These are phyloP conservation scores for Arbacia lixula DNA, from an alignment of 53 echinoderm and acorn worm species.

Conservation along the genomic window DNA sequence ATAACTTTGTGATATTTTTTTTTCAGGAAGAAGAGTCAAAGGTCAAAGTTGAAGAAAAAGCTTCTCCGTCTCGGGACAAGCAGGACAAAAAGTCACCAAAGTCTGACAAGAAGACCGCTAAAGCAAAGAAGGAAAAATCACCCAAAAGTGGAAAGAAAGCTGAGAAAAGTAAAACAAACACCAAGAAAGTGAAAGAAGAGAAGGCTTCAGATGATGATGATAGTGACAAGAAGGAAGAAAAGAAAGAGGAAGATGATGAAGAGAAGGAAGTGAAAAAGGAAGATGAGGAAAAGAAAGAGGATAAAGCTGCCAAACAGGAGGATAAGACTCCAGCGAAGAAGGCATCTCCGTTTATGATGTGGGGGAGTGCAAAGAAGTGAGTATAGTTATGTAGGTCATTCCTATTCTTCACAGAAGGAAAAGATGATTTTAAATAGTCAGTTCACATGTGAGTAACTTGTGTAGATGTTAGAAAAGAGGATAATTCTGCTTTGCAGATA, in stretches of 20 bases:
- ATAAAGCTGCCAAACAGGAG: not conserved
- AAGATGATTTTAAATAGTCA: too few relatives aligned
- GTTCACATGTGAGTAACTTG: too few relatives aligned
- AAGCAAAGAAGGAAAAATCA: slow-evolving; percentile 16
- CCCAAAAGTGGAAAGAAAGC: slow-evolving; percentile 2
- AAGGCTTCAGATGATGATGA: too few relatives aligned
- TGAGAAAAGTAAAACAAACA: not conserved
- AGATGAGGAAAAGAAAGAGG: not conserved
- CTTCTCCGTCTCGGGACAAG: too few relatives aligned
- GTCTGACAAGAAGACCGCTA: slow-evolving; percentile 28
- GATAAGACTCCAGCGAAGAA: slow-evolving; percentile 58
- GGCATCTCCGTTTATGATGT: not conserved
- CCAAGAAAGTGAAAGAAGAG: not conserved
- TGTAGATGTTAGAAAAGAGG: too few relatives aligned
- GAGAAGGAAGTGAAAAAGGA: not conserved
- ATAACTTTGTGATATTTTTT: too few relatives aligned
- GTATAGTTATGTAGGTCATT: too few relatives aligned
- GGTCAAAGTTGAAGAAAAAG: too few relatives aligned
- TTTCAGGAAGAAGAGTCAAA: too few relatives aligned
- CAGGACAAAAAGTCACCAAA: slow-evolving; percentile 43
- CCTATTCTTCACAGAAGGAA: too few relatives aligned
- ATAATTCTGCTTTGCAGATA: too few relatives aligned
- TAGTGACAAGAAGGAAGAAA: slow-evolving; percentile 5
- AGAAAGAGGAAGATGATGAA: not conserved
- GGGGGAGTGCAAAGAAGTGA: slow-evolving; percentile 20